Conservation (phyloP, 2,113 vertebrate genomes). For the Brevimyrus niger region DNA sequence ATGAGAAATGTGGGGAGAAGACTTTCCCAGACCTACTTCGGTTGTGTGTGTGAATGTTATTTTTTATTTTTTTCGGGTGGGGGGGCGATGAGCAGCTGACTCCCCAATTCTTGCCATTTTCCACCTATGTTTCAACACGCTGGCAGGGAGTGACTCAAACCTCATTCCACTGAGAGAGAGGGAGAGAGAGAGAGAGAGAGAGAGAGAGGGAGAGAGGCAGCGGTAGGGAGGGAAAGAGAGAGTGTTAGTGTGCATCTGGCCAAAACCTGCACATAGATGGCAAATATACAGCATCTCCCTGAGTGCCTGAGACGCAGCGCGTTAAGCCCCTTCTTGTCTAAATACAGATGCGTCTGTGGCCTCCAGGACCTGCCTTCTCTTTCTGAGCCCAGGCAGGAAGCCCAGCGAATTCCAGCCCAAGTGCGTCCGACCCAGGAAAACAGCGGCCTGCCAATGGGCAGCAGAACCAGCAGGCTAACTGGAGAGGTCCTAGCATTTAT, state of each 20-base stretch:
- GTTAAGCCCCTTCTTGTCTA: conserved; percentile 3
- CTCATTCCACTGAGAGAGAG: background rate
- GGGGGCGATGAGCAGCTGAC: background rate
- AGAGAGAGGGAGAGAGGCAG: background rate
- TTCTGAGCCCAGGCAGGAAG: background rate
- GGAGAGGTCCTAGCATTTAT: background rate
- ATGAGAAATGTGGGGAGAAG: background rate
- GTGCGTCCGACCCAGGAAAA: background rate
- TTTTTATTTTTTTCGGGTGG: background rate
- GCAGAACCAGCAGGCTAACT: background rate
- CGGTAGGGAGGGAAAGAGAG: background rate
- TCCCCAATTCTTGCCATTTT: background rate
- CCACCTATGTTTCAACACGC: conserved; percentile 6
- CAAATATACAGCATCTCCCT: background rate
- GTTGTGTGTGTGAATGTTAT: background rate
- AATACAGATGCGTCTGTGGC: background rate
- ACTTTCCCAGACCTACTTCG: background rate
- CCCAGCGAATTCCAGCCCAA: background rate
- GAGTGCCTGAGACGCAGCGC: background rate
- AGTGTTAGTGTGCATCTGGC: background rate
- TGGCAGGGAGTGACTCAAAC: conserved; percentile 3
- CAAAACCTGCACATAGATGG: conserved; percentile 3
- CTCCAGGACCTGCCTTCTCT: background rate
- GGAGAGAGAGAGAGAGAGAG: background rate
- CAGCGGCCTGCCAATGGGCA: background rate